These are phyloP conservation scores for Liodrosophila aerea DNA, from an alignment of 2,888 invertebrate genomes.

Conservation along the genomic window DNA sequence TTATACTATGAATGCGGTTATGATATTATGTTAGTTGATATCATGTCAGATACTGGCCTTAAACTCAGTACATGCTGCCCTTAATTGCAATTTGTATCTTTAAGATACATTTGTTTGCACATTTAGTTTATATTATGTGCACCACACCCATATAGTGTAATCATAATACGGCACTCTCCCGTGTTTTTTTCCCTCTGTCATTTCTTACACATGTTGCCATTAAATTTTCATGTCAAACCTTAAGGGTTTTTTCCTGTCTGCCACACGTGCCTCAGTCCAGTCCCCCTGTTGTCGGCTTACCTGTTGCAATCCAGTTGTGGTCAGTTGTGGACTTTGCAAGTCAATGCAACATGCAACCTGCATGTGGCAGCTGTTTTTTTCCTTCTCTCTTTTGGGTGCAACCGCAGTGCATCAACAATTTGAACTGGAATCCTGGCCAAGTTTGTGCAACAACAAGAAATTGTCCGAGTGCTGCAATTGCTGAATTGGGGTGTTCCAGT, in stretches of 20 bases:
- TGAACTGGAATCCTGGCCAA: conserved; percentile 36
- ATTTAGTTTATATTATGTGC: background rate
- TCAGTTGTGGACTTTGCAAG: conserved; percentile 26
- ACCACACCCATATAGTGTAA: conserved; percentile 21
- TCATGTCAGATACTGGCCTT: background rate
- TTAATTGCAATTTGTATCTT: conserved; percentile 14
- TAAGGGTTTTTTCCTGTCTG: conserved; percentile 10
- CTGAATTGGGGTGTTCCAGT: conserved; percentile 2
- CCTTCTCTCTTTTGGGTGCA: no score
- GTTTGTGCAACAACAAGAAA: conserved; percentile 20
- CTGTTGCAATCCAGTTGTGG: conserved; percentile 29
- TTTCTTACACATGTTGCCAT: conserved; percentile 59
- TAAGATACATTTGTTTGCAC: conserved; percentile 3
- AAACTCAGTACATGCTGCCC: background rate
- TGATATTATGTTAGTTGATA: no score
- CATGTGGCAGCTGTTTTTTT: conserved; percentile 53
- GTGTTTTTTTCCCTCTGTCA: no score
- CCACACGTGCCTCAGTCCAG: conserved; percentile 26
- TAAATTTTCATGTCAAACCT: conserved; percentile 37
- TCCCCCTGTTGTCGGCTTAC: background rate
- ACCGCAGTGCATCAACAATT: conserved; percentile 34
- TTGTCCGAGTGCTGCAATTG: conserved; percentile 20
- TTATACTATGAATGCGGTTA: no score
- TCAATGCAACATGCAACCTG: conserved; percentile 17
- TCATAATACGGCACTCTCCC: conserved; percentile 31